Base-by-base conservation (phyloP, 2,797 vertebrate species). In the Pangasius larnaudii region DNA sequence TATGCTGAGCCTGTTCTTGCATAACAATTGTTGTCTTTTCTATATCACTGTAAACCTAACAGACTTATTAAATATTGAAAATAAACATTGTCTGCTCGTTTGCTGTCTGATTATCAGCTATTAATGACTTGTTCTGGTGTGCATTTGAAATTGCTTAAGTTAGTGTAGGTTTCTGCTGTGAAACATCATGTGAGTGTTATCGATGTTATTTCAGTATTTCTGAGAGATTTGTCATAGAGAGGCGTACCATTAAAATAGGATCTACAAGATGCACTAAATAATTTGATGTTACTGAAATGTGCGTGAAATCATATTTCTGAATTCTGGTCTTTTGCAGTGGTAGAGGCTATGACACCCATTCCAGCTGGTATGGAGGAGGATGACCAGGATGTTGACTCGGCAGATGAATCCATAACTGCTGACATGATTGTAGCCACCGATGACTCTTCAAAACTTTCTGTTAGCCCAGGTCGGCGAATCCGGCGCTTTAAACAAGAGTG, bases 401-500 rank as follows among this genome's bases (percentile, higher is more conserved):
- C 98, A 0, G 98, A 99, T 14, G 98, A 99, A 77, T 99, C 97
- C 0, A 97, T 98, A 85, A 95, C 97, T 46, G 97, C 98, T 0
- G 98, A 99, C 59, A 96, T 98, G 79, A 94, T 98, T 82, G 95
- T 97, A 11, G 95, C 96, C 75, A 91, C 96, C 0, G 98, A 99
- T 0, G 98, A 99, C 89, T 94, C 97, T 14, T 96, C 96, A 9
- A 99, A 98, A 93, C 95, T 97, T 92, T 96, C 97, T 0, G 95
- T 96, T 0, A 96, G 95, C 0, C 95, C 96, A 0, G 96, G 97
- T 1, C 94, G 98, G 49, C 96, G 98, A 18, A 99, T 98, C 92
- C 96, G 98, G 1, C 97, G 98, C 61, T 99, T 99, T 92, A 99
- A 99, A 93, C 98, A 99, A 92, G 98, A 99, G 89, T 99, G 98